Percentiles rank a stretch among this genome's conserved stretches.
phyloP scores from a whole-genome alignment of 2,113 vertebrate genomes.

The Argyrosomus japonicus region DNA sequence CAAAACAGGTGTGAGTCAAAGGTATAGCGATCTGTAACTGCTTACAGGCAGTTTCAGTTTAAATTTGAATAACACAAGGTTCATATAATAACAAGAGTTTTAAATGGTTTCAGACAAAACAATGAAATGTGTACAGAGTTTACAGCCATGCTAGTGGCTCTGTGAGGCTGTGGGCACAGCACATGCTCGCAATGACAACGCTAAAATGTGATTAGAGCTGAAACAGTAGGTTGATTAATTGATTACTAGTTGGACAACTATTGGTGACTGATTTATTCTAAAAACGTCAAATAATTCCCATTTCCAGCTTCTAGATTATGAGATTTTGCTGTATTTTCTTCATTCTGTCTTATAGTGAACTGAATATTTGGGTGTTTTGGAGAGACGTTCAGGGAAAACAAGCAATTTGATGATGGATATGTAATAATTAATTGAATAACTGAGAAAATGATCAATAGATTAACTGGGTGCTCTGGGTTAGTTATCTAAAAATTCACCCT shows the following conservation, averaged over 20 bases:
- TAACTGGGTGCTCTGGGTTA: not conserved
- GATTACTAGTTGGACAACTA: not conserved
- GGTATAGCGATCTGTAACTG: not conserved
- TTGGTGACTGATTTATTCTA: not conserved
- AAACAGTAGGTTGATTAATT: not conserved
- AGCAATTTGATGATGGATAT: not conserved
- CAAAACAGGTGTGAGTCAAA: slow-evolving; percentile 47
- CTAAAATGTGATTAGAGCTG: too few species aligned
- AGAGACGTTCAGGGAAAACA: not conserved
- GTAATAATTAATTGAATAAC: not conserved
- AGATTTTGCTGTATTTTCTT: not conserved
- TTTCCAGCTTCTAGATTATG: not conserved
- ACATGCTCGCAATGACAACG: too few species aligned
- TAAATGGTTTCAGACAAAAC: not conserved
- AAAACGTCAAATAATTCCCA: not conserved
- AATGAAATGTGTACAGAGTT: not conserved
- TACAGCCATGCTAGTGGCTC: too few species aligned
- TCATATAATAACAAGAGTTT: not conserved
- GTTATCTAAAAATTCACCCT: too few species aligned
- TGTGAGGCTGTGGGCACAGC: too few species aligned
- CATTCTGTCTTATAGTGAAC: not conserved
- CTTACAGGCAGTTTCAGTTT: slow-evolving; percentile 5
- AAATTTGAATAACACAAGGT: not conserved
- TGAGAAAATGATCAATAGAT: not conserved
- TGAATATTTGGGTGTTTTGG: not conserved